Evolutionary conservation across 1,140 invertebrate species (phyloP), one percentile per base, ranked within the genome.

Genomic region (Scylla paramamosain): DNA sequence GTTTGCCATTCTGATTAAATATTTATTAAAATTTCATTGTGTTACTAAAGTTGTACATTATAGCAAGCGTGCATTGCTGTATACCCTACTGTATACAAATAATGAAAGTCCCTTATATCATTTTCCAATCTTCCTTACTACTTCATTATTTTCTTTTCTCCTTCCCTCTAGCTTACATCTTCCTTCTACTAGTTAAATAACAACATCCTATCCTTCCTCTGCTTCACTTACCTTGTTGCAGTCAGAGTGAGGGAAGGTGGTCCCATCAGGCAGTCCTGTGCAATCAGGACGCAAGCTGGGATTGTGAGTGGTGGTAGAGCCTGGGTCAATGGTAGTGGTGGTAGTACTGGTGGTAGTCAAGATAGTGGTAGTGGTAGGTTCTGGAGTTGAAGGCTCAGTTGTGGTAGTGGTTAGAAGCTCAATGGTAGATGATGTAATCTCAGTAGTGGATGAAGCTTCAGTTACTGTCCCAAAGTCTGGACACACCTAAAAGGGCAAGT

Each of bases 201-300:
- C 16, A 12, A 14, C 16, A 48, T 31, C n/a, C 12, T 52, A 25
- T 45, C 0, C 2, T 31, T 25, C 86, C n/a, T 88, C 32, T 88
- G 4, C 31, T 88, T 88, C 86, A 46, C 91, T 86, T 12, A 95
- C 94, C 94, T 95, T 95, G 29, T 95, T 92, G 48, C 94, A 95
- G 83, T 95, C 94, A 29, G 28, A 8, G 48, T 95, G 94, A 4
- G 89, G 32, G 83, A 95, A 95, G 29, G 46, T 77, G 16, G 82
- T 31, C 0, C 94, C 94, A 25, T 95, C 91, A 12, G 25, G 39
- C 6, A 67, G 20, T 2, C 39, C 67, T 0, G n/a, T 88, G 48
- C 94, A 95, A 28, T 95, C 88, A 20, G 94, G 94, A 8, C 31
- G 48, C 14, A 87, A 0, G 4, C 16, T 29, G 0, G 90, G 82